Evolutionary conservation across 2,888 invertebrate species (phyloP), one percentile per base, ranked within the genome.

Genomic region (Rhyacophila evoluta): DNA sequence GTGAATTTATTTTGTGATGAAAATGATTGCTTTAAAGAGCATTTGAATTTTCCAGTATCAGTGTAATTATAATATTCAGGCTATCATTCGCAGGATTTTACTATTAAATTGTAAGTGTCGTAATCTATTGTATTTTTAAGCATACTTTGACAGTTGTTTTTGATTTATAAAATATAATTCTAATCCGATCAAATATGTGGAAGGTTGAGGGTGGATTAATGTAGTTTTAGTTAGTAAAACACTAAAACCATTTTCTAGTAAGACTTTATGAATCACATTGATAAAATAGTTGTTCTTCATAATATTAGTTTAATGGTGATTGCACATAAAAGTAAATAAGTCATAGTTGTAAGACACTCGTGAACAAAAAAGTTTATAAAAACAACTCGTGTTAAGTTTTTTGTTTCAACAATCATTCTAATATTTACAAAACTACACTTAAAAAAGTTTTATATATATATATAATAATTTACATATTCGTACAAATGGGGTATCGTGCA

Each of bases 371-470:
- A 19, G 19, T 55, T 55, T 55, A 10, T 15, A 55, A 12, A 41
- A 55, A 19, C 19, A 55, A 55, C 10, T 55, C 4, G 55, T 55
- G 55, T 55, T 55, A 55, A 10, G 25, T 19, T 55, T 55, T 55
- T 55, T 55, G 29, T 33, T 19, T 55, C 55, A 55, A 55, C 25
- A 55, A 55, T 55, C 55, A 55, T 10, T 19, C 19, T 55, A 55
- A 55, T 55, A 55, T 55, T 55, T 55, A 55, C 55, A 55, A 55
- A 55, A 55, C 55, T 55, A 55, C 55, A 55, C 29, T 33, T 33
- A 33, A 33, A 4, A 33, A 33, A 33, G 10, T 55, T n/a, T 55
- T 55, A 55, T 55, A 55, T 25, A 25, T 33, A n/a, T 33, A 33
- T 33, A 33, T 33, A 33, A 33, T 55, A 55, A 55, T 55, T 25